Base-by-base conservation (phyloP, 2,113 vertebrate species). In the Alethe diademata region DNA sequence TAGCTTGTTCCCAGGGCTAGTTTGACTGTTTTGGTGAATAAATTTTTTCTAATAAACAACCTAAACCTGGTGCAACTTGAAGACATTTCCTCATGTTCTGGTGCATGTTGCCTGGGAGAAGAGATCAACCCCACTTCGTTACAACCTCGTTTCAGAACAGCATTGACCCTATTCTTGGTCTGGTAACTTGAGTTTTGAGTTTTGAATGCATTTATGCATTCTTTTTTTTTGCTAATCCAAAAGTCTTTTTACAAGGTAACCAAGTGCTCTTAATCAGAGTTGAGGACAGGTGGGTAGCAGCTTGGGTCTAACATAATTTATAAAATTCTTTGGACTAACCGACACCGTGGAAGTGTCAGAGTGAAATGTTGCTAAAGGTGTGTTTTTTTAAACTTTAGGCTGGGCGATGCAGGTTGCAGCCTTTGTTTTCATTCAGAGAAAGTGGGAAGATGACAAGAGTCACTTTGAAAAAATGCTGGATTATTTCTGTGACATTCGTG, bases 401-500 rank as follows among this genome's bases (percentile, higher is more conserved):
- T 99, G 99, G 99, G 99, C 99, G 6, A 99, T 99, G 99, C 99
- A 99, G 96, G 98, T 99, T 96, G 99, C 99, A 94, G 99, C 99
- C 91, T 99, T 99, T 89, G 97, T 99, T 96, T 99, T 99, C 89
- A 98, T 99, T 96, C 98, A 98, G 23, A 98, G 99, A n/a, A 99
- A 97, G 61, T 99, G 99, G 99, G 98, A 99, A 86, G 97, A 98
- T 38, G 99, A 99, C 97, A 99, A 98, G 95, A 97, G 86, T 73
- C 99, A 99, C 97, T 97, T 99, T 95, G 98, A 98, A 97, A 98
- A 98, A 92, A 99, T 99, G 99, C 98, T 99, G 96, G 97, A 99
- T 97, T 99, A 99, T 97, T 99, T 99, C 96, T 99, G 99, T 96
- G 98, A 99, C 95, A 99, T 99, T 95, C 98, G 25, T 87, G 99